Base-by-base conservation (phyloP, 2,888 invertebrate genomes). In the Rhabditoides inermis region DNA sequence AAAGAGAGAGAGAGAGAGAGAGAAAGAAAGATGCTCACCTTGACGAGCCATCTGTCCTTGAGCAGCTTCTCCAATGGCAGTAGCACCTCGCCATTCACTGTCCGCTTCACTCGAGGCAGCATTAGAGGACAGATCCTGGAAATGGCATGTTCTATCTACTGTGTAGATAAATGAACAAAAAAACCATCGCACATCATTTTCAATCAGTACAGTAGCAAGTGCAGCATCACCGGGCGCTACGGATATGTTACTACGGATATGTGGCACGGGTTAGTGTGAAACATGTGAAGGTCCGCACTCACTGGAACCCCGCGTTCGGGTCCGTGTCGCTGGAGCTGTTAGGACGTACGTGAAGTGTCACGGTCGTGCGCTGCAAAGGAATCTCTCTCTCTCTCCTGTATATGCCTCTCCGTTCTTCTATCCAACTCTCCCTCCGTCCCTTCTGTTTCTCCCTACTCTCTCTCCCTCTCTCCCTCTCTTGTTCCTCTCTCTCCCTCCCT, bases 1-100 rank as follows among this genome's bases (percentile, higher is more conserved):
- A n/a, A n/a, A n/a, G n/a, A n/a, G n/a, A n/a, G n/a, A n/a, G n/a
- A n/a, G n/a, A n/a, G n/a, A n/a, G n/a, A n/a, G n/a, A 27, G 20
- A 20, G 10, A 10, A 25, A 22, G 27, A 27, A 49, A 35, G 2
- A 30, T 3, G n/a, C 25, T 30, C 18, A 58, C 58, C 40, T 55
- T 52, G 20, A 60, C 51, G 20, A 48, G 25, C 45, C 53, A 65
- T 35, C 65, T 40, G 39, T 59, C 56, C 20, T 57, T 48, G 25
- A 65, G 53, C 23, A 57, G 3, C 26, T 65, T 62, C 20, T 57
- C 63, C 32, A 55, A 41, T 6, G 45, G 46, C 22, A 65, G 41
- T 26, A 56, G 44, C 18, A 53, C 58, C 4, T 39, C 30, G 18
- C 58, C 58, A 27, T 53, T 53, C 15, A 28, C 49, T 47, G 55